Percentiles rank a stretch among this genome's conserved stretches.
Evolutionary conservation across 2,113 vertebrate genomes (phyloP).

Genomic region (Callorhinus ursinus): DNA sequence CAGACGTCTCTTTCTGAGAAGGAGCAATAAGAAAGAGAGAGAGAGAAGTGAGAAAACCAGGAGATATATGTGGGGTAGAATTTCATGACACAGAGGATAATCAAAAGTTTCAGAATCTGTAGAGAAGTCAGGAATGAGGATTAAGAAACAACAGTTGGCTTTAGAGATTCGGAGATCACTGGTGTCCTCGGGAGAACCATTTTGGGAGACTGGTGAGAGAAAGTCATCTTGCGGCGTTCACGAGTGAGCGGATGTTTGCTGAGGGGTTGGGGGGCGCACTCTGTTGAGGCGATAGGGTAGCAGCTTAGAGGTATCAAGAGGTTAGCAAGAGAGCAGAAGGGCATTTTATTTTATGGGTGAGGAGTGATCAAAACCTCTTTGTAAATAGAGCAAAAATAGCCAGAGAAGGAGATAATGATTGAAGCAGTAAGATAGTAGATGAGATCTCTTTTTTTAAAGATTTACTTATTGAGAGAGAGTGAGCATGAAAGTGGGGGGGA

Average conservation of each 20-base stretch:
- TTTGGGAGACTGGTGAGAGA: not conserved
- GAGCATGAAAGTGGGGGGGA: not conserved
- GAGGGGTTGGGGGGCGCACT: not conserved
- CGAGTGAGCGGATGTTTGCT: rapidly evolving
- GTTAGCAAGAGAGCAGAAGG: not conserved
- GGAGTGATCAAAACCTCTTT: not conserved
- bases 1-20: not conserved
- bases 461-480: not conserved
- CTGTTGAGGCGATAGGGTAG: not conserved
- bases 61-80: not conserved
- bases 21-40: not conserved
- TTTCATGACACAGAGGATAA: not conserved
- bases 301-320: not conserved
- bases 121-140: not conserved
- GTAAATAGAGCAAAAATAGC: not conserved
- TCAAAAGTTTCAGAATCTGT: not conserved
- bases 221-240: not conserved
- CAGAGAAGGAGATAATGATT: not conserved
- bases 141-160: not conserved
- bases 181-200: not conserved
- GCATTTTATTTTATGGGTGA: not conserved
- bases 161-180: not conserved
- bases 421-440: not conserved
- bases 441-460: not conserved
- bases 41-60: not conserved